Evolutionary conservation across 2,797 vertebrate genomes (phyloP), one percentile per base, ranked within the genome.

Genomic region (Anolis apletophallus): DNA sequence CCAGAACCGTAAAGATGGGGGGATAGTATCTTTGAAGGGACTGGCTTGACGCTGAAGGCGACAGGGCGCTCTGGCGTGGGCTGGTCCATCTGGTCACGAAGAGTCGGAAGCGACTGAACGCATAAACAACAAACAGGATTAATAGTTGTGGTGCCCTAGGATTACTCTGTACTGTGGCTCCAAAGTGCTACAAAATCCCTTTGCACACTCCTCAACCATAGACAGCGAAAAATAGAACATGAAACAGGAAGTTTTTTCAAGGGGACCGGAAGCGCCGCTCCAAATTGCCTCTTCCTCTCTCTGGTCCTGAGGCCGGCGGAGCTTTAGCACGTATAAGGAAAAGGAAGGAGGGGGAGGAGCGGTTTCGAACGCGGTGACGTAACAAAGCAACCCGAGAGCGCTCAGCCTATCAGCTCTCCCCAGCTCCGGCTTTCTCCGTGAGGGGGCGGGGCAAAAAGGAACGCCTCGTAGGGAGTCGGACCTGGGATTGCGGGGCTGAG

Each of bases 371-470:
- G 12, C 6, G 5, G 26, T 79, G 86, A 83, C 81, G 81, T 17
- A 8, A 29, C 3, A 4, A 40, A 7, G n/a, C 54, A 13, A 0
- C 61, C 54, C 12, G 3, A 32, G 34, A 16, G n/a, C 10, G 14
- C 21, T 64, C 26, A 61, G 81, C 86, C 86, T n/a, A 87, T 87
- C 7, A 26, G 2, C 1, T n/a, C 11, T 52, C 12, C 75, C 81
- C 86, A 87, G 55, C 86, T 72, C 81, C 34, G 54, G 59, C 40
- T 73, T 79, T 40, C 68, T 54, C 4, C 3, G 61, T 50, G 75
- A 40, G 32, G 81, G 64, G 73, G 86, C 29, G 80, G 80, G 7
- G 32, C 32, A 3, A 55, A 23, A 21, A 32, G 55, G 32, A 11
- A 32, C 3, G 0, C 3, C 10, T 17, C 13, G 1, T 23, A 3